These are phyloP conservation scores for Crotalus helleri DNA, from an alignment of 2,113 vertebrate genomes.

Conservation along the genomic window DNA sequence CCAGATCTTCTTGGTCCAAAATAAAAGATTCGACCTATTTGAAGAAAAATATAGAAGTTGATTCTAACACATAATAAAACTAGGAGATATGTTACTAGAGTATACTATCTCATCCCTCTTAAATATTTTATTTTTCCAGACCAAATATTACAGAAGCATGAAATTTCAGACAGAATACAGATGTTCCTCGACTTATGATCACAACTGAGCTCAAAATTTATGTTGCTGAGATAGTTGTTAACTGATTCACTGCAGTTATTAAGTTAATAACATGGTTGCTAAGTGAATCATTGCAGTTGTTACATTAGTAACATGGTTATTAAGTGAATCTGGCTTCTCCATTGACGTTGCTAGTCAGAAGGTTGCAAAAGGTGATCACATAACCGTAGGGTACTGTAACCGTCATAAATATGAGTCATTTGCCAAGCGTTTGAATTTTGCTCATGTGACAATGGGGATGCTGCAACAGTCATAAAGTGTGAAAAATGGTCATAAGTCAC, in stretches of 20 bases:
- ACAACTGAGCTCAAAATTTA: background rate
- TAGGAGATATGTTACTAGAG: background rate
- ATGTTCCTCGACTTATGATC: background rate
- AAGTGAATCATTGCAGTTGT: background rate
- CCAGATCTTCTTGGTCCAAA: conserved; percentile 98
- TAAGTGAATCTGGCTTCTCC: background rate
- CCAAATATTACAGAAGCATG: background rate
- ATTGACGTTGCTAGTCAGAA: background rate
- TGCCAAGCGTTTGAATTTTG: too few species aligned
- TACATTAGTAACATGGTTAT: background rate
- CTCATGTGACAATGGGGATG: too few species aligned
- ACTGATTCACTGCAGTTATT: background rate
- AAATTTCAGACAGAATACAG: background rate
- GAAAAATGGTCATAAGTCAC: too few species aligned
- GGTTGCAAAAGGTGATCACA: background rate
- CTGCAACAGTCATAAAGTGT: too few species aligned
- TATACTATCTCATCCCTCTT: background rate
- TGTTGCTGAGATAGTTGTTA: background rate
- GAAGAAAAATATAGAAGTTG: conserved; percentile 35
- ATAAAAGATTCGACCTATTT: conserved; percentile 97
- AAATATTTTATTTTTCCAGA: background rate
- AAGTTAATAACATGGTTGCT: background rate
- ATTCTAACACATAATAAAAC: background rate
- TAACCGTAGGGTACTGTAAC: background rate
- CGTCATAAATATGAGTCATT: background rate